Conservation (phyloP, 2,797 vertebrate genomes). For the Neoniphon sammara region DNA sequence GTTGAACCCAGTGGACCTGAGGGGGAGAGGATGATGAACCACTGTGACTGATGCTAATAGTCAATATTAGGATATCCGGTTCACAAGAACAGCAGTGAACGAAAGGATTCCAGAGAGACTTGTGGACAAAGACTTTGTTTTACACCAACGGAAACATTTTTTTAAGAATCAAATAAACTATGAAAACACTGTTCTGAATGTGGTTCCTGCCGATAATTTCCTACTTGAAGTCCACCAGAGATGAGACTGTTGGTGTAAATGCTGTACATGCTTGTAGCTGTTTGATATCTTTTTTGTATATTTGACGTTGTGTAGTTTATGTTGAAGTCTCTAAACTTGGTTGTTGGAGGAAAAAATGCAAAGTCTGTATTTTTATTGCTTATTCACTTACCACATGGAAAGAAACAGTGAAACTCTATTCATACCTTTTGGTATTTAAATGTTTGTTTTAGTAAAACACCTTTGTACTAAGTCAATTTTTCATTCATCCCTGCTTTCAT, state of each 20-base stretch:
- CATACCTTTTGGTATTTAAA: constrained; percentile 47
- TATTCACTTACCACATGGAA: constrained; percentile 24
- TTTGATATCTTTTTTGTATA: constrained; percentile 72
- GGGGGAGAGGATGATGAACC: constrained; percentile 25
- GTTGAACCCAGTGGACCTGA: constrained; percentile 20
- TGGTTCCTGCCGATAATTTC: constrained; percentile 12
- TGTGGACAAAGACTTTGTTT: constrained; percentile 22
- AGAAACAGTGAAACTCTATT: constrained; percentile 43
- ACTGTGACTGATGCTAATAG: constrained; percentile 38
- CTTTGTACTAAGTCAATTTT: constrained; percentile 61
- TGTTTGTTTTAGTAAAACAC: constrained; percentile 66
- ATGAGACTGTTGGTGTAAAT: constrained; percentile 59
- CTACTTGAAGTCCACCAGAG: constrained; percentile 24
- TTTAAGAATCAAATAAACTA: constrained; percentile 26
- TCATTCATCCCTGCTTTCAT: constrained; percentile 19
- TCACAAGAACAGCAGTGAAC: constrained; percentile 17
- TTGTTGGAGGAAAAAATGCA: constrained; percentile 38
- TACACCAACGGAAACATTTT: constrained; percentile 12
- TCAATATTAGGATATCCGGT: constrained; percentile 12
- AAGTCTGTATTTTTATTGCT: constrained; percentile 64
- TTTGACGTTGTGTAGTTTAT: constrained; percentile 59
- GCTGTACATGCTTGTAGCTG: constrained; percentile 48
- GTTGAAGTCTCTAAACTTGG: constrained; percentile 33
- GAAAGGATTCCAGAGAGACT: background rate
- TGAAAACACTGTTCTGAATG: constrained; percentile 39